Evolutionary conservation across 2,113 vertebrate species (phyloP).

Genomic region (Malurus melanocephalus): DNA sequence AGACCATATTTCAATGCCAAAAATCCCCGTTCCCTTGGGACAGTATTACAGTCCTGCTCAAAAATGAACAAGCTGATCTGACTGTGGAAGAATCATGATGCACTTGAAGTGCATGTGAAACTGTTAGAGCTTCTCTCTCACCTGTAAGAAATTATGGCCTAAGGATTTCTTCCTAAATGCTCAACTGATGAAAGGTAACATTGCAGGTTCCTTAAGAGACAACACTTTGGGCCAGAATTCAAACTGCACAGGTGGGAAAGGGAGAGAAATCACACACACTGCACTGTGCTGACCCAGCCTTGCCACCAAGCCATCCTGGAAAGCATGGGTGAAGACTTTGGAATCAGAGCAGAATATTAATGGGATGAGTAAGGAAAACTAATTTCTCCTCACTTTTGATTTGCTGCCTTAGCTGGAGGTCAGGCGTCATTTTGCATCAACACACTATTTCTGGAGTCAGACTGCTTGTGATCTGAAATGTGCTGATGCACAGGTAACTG

Average conservation of each 20-base stretch:
- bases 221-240: not conserved
- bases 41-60: not conserved
- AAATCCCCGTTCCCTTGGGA: not conserved
- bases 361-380: not conserved
- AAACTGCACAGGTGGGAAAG: not conserved
- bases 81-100: not conserved
- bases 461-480: not conserved
- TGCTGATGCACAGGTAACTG: not conserved
- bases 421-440: not conserved
- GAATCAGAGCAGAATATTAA: not conserved
- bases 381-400: not conserved
- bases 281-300: not conserved
- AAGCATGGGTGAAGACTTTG: not conserved
- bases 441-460: not conserved
- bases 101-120: not conserved
- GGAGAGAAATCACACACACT: not conserved
- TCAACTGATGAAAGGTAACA: fast-evolving
- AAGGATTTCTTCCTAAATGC: not conserved
- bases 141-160: not conserved
- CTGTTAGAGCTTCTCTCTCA: not conserved
- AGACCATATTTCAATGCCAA: not conserved
- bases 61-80: not conserved
- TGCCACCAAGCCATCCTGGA: not conserved
- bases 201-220: not conserved
- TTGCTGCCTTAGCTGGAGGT: not conserved